These are phyloP conservation scores for Bombylius discolor DNA, from an alignment of 2,888 invertebrate genomes.

Conservation along the genomic window DNA sequence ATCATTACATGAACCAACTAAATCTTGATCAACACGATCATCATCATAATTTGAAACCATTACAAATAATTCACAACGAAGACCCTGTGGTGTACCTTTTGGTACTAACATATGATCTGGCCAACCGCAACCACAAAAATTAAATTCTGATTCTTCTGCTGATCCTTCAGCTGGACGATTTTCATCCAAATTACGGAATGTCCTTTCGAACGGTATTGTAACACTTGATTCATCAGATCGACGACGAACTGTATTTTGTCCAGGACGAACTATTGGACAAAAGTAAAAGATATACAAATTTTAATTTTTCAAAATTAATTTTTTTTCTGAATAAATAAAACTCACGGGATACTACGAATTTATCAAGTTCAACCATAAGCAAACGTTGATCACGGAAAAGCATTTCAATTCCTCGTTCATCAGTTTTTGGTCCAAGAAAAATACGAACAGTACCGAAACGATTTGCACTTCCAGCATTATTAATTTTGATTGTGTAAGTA, in stretches of 20 bases:
- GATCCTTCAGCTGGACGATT: constrained; percentile 42
- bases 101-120: constrained; percentile 64
- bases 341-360: constrained; percentile 39
- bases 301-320: not conserved
- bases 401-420: constrained; percentile 46
- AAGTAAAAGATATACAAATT: constrained; percentile 3
- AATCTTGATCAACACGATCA: constrained; percentile 38
- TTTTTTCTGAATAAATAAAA: constrained; percentile 29
- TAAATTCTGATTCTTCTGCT: constrained; percentile 41
- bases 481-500: constrained; percentile 46
- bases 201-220: constrained; percentile 64
- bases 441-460: constrained; percentile 47
- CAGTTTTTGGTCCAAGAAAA: constrained; percentile 46
- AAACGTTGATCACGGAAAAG: constrained; percentile 42
- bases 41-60: constrained; percentile 58
- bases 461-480: constrained; percentile 38
- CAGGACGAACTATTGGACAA: constrained; percentile 44
- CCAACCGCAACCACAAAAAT: constrained; percentile 77
- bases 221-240: constrained; percentile 55
- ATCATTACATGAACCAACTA: constrained; percentile 49
- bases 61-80: constrained; percentile 50
- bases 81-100: constrained; percentile 50
- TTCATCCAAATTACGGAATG: constrained; percentile 52
- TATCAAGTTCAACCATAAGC: constrained; percentile 50
- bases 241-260: constrained; percentile 48